Base-by-base conservation (phyloP, 2,888 invertebrate genomes). In the Drosophila parthenogenetica region DNA sequence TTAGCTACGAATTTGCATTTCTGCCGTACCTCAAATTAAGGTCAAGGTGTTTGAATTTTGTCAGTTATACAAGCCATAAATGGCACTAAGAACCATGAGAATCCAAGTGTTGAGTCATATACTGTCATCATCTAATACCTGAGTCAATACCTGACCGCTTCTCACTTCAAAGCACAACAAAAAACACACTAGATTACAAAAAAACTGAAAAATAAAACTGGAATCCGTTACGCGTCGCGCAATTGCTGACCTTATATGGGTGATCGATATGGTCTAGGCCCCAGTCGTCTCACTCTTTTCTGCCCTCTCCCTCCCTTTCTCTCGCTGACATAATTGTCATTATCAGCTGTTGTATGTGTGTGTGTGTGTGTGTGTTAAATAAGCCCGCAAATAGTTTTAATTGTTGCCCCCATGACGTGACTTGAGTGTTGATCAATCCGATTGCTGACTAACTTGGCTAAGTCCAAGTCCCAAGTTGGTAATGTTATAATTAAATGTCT, bases 301-400 rank as follows among this genome's bases (percentile, higher is more conserved):
- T 22, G 61, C 29, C 71, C 11, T 14, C 7, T 37, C 19, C 39
- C 16, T 40, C 32, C 40, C 19, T n/a, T n/a, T 55, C 55, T 59
- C 42, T 25, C 48, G 22, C 55, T 35, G 85, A 81, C 79, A 84
- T 82, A 82, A 85, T 85, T 82, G 80, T 77, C 71, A 80, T 82
- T 85, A 85, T 83, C 83, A 70, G 71, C 70, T 71, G 79, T 74
- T 68, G 82, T 74, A 3, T 19, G 19, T 19, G 74, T 76, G 83
- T 82, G 81, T 73, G 76, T 75, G 84, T 8, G 25, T 29, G 25
- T 29, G 29, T 8, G 29, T 83, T 84, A 72, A 83, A 70, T 72
- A 84, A 85, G 81, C 14, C 77, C 63, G 76, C 75, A 86, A 86
- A 83, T 81, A 78, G 77, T 77, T 86, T 83, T 83, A 83, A 83